A percentile compares a stretch with the other conserved stretches of the same genome.
Evolutionary conservation across 2,113 vertebrate species (phyloP).

Genomic region (Salminus brasiliensis): DNA sequence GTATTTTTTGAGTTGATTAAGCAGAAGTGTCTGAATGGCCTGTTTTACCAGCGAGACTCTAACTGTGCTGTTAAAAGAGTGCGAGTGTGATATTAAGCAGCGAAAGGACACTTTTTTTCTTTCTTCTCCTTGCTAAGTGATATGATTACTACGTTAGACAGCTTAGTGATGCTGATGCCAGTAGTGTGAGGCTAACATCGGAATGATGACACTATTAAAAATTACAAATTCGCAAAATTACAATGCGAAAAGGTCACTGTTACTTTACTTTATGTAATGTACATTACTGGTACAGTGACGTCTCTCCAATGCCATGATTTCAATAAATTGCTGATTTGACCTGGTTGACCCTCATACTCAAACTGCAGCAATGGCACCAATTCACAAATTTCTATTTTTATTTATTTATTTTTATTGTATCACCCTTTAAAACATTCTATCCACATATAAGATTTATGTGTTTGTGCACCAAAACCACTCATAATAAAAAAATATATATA

Average conservation of each 20-base stretch:
- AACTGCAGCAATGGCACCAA: too few relatives aligned
- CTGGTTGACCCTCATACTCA: slow-evolving; percentile 17
- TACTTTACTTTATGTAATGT: too few relatives aligned
- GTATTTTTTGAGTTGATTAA: slow-evolving; percentile 48
- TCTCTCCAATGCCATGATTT: slow-evolving; percentile 15
- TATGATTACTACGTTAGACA: not conserved
- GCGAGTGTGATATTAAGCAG: not conserved
- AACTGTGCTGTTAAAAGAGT: not conserved
- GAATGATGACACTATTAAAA: not conserved
- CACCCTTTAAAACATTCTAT: too few relatives aligned
- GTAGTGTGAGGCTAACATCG: slow-evolving; percentile 7
- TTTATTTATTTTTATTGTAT: too few relatives aligned
- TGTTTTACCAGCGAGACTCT: not conserved
- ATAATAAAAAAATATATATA: too few relatives aligned
- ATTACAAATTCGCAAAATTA: slow-evolving; percentile 17
- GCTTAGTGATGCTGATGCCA: not conserved
- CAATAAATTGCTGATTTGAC: slow-evolving; percentile 16
- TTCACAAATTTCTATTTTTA: too few relatives aligned
- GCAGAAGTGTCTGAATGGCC: slow-evolving; percentile 9
- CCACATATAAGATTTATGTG: too few relatives aligned
- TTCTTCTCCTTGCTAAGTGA: not conserved
- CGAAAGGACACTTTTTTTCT: not conserved
- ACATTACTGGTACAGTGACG: too few relatives aligned
- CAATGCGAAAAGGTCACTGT: slow-evolving; percentile 7
- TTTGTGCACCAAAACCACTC: too few relatives aligned